Base-by-base conservation (phyloP, 1,140 invertebrate species). In the Dysdera silvatica region DNA sequence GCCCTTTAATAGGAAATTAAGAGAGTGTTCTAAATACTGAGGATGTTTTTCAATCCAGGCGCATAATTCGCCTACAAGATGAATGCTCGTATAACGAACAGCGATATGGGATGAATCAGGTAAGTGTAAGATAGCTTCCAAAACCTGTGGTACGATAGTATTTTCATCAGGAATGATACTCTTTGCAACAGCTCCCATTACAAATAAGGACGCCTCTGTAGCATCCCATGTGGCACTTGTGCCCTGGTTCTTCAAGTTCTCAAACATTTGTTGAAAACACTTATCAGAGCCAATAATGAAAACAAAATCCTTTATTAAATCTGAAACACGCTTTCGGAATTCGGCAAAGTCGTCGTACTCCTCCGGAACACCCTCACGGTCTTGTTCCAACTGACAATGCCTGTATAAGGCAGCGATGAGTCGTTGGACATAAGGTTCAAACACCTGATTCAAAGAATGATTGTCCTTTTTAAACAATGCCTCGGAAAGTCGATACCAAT, bases 401-500 rank as follows among this genome's bases (percentile, higher is more conserved):
- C 85, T 81, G 72, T 87, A 90, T 2, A 95, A 74, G 2, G 88
- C 84, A 48, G 83, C 84, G 20, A 98, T 87, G 18, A 97, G 76
- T 68, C 90, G 82, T 75, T 96, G 90, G 66, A 97, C 86, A 74
- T 95, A 90, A 0, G 92, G 92, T 70, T 85, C 85, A 73, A 97
- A 98, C 32, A 87, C 72, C 40, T 81, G 79, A 26, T 87, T 92
- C 2, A 95, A 72, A 0, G 83, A 80, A 64, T 90, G 84, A 65
- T 83, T 85, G 71, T 95, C 88, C 69, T 85, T 86, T 69, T 91
- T 86, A 74, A 96, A 98, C 0, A 99, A 76, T 69, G 89, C 86
- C 79, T 99, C 95, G 12, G 94, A 96, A 40, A 98, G 76, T 33
- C 89, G 81, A 77, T 95, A 97, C 96, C 96, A 99, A 52, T 98